Percentiles rank a stretch among this genome's conserved stretches.
Conservation (phyloP, 1,140 invertebrate species). For the Piezodorus guildinii region DNA sequence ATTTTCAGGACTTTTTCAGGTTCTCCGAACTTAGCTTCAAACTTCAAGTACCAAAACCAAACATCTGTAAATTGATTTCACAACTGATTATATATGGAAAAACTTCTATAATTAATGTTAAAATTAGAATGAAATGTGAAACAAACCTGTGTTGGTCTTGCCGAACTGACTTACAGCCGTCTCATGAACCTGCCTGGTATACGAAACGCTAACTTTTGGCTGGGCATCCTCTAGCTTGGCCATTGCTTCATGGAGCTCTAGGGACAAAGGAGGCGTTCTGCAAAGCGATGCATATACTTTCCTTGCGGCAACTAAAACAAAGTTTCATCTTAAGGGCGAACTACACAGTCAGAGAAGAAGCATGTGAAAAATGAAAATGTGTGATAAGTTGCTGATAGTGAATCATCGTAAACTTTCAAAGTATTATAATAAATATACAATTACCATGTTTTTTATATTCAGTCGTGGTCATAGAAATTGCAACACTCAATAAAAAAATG, state of each 20-base stretch:
- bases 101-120: not conserved
- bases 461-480: too few species aligned
- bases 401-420: too few species aligned
- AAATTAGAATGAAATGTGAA: not conserved
- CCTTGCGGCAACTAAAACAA: slow-evolving; percentile 31
- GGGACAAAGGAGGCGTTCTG: slow-evolving; percentile 34
- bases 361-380: too few species aligned
- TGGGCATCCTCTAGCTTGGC: slow-evolving; percentile 38
- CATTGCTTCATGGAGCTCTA: slow-evolving; percentile 42
- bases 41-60: slow-evolving; percentile 46
- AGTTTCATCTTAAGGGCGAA: not conserved
- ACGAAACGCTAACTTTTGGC: slow-evolving; percentile 32
- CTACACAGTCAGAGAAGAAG: too few species aligned
- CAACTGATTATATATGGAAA: slow-evolving; percentile 15
- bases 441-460: too few species aligned
- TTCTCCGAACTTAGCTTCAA: slow-evolving; percentile 42
- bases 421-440: too few species aligned
- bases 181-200: slow-evolving; percentile 36
- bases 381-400: too few species aligned
- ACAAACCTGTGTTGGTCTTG: slow-evolving; percentile 33
- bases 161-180: slow-evolving; percentile 41
- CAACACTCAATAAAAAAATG: too few species aligned
- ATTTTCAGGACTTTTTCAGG: slow-evolving; percentile 35
- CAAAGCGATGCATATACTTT: slow-evolving; percentile 35
- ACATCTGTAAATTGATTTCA: slow-evolving; percentile 33